Conservation (phyloP, 2,113 vertebrate genomes). For the Chionis minor region DNA sequence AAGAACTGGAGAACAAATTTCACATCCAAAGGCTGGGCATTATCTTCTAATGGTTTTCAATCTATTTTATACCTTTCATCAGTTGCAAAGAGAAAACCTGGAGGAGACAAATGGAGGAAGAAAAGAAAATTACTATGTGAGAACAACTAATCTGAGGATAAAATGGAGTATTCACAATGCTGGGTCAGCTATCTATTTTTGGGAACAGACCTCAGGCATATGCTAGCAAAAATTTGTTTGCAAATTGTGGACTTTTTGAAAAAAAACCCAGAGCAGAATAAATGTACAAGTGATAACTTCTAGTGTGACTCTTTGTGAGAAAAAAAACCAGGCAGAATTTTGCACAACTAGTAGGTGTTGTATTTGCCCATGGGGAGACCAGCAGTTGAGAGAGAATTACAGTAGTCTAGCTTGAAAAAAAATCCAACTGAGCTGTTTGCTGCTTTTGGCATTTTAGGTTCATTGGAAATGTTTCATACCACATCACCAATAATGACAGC, state of each 20-base stretch:
- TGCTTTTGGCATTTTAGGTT: constrained; percentile 32
- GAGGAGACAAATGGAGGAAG: background rate
- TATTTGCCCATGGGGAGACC: constrained; percentile 24
- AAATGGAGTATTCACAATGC: background rate
- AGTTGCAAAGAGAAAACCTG: background rate
- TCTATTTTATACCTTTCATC: background rate
- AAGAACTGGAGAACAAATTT: background rate
- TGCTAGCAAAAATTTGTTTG: constrained; percentile 43
- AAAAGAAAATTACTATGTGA: background rate
- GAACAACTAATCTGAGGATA: background rate
- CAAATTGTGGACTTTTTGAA: constrained; percentile 43
- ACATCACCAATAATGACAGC: constrained; percentile 28
- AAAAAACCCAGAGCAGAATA: constrained; percentile 16
- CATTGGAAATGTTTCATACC: constrained; percentile 43
- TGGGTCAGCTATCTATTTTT: background rate
- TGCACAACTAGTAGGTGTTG: constrained; percentile 6
- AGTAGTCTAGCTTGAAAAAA: background rate
- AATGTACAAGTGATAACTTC: constrained; percentile 15
- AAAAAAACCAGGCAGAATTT: background rate
- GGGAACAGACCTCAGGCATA: constrained; percentile 14
- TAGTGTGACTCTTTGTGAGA: background rate
- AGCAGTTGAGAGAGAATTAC: constrained; percentile 31
- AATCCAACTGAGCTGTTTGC: background rate
- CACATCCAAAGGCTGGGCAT: background rate
- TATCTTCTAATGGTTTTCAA: background rate